Percentiles rank a stretch among this genome's conserved stretches.
Evolutionary conservation across 2,888 invertebrate genomes (phyloP).

Genomic region (Athalia circularis): DNA sequence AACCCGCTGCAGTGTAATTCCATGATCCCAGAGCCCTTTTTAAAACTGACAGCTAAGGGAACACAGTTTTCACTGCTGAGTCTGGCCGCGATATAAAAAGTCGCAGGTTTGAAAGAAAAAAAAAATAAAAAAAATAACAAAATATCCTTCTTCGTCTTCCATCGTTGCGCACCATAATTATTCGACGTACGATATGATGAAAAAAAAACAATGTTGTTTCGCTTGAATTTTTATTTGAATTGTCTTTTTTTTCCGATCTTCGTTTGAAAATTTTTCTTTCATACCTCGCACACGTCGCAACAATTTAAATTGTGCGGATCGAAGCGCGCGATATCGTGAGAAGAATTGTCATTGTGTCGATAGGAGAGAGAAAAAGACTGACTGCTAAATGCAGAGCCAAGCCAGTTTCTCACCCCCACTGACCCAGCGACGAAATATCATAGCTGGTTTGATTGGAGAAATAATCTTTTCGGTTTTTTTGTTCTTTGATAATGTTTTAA

Average conservation of each 20-base stretch:
- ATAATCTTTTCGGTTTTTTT: too few species aligned
- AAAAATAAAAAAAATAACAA: too few species aligned
- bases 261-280: too few species aligned
- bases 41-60: slow-evolving; percentile 67
- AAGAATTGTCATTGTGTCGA: slow-evolving; percentile 77
- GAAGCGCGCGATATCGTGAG: slow-evolving; percentile 52
- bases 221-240: too few species aligned
- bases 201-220: too few species aligned
- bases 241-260: too few species aligned
- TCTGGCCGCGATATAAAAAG: slow-evolving; percentile 53
- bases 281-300: too few species aligned
- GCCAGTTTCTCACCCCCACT: slow-evolving; percentile 83
- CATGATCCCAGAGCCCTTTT: slow-evolving; percentile 71
- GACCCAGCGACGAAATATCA: slow-evolving; percentile 65
- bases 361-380: slow-evolving; percentile 90
- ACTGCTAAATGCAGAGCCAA: slow-evolving; percentile 79
- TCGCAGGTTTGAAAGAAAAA: neutral
- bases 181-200: neutral
- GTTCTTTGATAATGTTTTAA: too few species aligned
- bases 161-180: neutral
- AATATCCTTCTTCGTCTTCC: too few species aligned
- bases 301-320: too few species aligned
- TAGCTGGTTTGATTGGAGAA: neutral
- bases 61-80: slow-evolving; percentile 73
- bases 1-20: slow-evolving; percentile 71